Evolutionary conservation across 2,113 vertebrate species (phyloP).

Genomic region (Corvus cornix): DNA sequence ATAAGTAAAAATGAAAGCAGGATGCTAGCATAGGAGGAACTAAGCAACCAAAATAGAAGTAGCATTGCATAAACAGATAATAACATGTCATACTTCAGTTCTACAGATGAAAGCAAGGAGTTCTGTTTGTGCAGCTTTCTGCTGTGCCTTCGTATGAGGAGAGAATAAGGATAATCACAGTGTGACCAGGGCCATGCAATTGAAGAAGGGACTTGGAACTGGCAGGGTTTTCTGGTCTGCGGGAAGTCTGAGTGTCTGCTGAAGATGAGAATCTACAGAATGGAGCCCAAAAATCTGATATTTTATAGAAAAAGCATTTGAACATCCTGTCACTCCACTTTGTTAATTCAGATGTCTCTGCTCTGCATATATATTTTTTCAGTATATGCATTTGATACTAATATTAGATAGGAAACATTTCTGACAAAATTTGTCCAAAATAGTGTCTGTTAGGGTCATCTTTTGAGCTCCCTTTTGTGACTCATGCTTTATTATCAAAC

Average conservation of each 20-base stretch:
- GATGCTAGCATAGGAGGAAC: not conserved
- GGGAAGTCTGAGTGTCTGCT: not conserved
- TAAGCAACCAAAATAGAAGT: not conserved
- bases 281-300: not conserved
- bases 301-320: not conserved
- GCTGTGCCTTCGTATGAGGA: not conserved
- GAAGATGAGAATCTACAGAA: not conserved
- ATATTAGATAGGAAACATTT: not conserved
- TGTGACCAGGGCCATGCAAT: fast-evolving
- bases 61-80: not conserved
- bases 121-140: not conserved
- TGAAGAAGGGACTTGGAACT: not conserved
- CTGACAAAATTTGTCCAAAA: not conserved
- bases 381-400: not conserved
- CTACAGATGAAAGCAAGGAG: not conserved
- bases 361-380: not conserved
- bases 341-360: not conserved
- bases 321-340: not conserved
- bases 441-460: not conserved
- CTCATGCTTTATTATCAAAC: not conserved
- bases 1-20: not conserved
- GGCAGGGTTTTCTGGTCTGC: not conserved
- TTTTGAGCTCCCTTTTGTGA: not conserved
- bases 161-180: not conserved
- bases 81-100: not conserved